Base-by-base conservation (phyloP, 1,140 invertebrate genomes). In the Brachionus calyciflorus region DNA sequence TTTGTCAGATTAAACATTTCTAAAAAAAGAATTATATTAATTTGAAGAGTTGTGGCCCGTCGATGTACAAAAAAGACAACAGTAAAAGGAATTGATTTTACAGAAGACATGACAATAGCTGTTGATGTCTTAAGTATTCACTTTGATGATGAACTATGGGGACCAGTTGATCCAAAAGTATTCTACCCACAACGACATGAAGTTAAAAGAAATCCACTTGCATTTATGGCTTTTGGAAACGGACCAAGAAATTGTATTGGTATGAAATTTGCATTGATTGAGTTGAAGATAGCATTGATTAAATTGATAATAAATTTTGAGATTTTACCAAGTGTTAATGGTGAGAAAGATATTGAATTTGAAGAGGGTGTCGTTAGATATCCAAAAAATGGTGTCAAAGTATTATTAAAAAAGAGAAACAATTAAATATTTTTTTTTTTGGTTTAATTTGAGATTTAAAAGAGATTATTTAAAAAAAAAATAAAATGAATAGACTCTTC, bases 191-290 rank as follows among this genome's bases (percentile, higher is more conserved):
- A 82, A 63, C 80, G 83, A 82, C 81, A 81, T 30, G 80, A 79
- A 21, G 76, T 60, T 0, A 78, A 78, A 7, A 79, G 80, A 12
- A 68, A 78, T 44, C 79, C 81, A 0, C 80, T 81, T 37, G 80
- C 79, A 1, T 84, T 78, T 68, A 75, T 84, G 21, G 81, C 84
- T 10, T 85, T 85, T 70, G 83, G 83, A 3, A 81, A 81, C 19
- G 84, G 84, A 14, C 84, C 83, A 0, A 80, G 84, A 51, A 83
- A 81, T 63, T 85, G 84, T 77, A 82, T 85, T 41, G 84, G 84
- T 0, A 81, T 82, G 77, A 79, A 82, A 49, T 83, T 84, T 55
- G 83, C 82, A 24, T 78, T 83, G 21, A 24, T 83, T 19, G 82
- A 83, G 69, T 79, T 81, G 1, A 84, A 83, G 65, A 75, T 82